Percentiles rank a stretch among this genome's conserved stretches.
phyloP scores from a whole-genome alignment of 2,888 invertebrate species.

The Toxonevra muliebris region DNA sequence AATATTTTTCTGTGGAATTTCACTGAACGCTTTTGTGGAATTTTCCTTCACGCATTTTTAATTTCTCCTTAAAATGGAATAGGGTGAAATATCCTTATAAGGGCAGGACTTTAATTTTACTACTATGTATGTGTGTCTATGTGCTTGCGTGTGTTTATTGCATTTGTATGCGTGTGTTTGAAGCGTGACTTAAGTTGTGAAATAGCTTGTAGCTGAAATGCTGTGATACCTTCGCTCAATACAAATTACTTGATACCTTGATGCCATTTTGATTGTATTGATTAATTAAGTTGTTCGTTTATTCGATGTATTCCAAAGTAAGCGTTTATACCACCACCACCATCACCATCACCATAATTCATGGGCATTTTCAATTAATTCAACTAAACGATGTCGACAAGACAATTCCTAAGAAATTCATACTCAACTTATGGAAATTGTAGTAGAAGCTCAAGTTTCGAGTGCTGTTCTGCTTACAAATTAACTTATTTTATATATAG shows the following conservation, averaged over 20 bases:
- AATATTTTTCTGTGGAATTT: conserved; percentile 15
- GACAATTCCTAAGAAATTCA: too few relatives aligned
- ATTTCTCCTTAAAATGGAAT: conserved; percentile 27
- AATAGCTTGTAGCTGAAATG: conserved; percentile 54
- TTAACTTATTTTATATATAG: too few relatives aligned
- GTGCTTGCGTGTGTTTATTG: conserved; percentile 9
- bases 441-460: too few relatives aligned
- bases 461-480: too few relatives aligned
- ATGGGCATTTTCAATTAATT: conserved; percentile 25
- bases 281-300: conserved; percentile 32
- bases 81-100: conserved; percentile 32
- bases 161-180: conserved; percentile 34
- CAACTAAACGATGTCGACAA: conserved; percentile 20
- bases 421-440: too few relatives aligned
- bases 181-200: conserved; percentile 61
- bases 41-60: conserved; percentile 33
- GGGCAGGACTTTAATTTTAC: conserved; percentile 18
- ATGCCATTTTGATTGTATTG: conserved; percentile 22
- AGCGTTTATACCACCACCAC: background rate
- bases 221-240: conserved; percentile 54
- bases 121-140: conserved; percentile 14
- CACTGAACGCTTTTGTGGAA: conserved; percentile 20
- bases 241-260: conserved; percentile 62
- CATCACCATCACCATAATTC: background rate
- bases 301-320: conserved; percentile 9